phyloP scores from a whole-genome alignment of 2,888 invertebrate species.

The Operophtera brumata region DNA sequence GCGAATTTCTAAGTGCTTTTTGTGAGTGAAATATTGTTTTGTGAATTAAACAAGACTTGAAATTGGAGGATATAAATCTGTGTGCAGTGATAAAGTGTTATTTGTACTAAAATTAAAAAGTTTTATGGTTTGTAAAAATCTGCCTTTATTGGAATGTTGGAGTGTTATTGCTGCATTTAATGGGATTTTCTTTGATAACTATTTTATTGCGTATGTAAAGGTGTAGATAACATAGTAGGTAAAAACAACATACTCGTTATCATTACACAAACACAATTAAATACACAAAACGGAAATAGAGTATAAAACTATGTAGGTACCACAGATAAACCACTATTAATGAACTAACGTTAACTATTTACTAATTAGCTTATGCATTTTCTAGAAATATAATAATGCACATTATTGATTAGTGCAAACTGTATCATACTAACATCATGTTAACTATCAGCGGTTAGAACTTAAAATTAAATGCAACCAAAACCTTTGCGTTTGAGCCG shows the following conservation, averaged over 20 bases:
- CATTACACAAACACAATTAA: not conserved
- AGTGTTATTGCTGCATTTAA: conserved; percentile 38
- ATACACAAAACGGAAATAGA: not conserved
- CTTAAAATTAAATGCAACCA: too few species aligned
- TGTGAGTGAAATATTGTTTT: conserved; percentile 46
- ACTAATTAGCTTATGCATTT: too few species aligned
- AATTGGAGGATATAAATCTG: conserved; percentile 18
- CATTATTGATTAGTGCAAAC: too few species aligned
- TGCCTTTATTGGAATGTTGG: conserved; percentile 46
- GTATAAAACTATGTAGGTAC: not conserved
- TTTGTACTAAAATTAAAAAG: conserved; percentile 30
- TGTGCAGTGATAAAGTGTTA: conserved; percentile 32
- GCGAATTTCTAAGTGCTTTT: conserved; percentile 46
- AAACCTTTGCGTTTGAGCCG: too few species aligned
- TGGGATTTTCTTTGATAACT: conserved; percentile 45
- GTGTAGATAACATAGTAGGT: not conserved
- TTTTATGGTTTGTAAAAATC: conserved; percentile 40
- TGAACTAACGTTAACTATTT: not conserved
- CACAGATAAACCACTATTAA: conserved; percentile 3
- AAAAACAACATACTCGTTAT: not conserved
- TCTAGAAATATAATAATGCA: too few species aligned
- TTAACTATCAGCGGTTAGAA: too few species aligned
- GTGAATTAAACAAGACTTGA: conserved; percentile 32
- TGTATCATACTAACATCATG: too few species aligned
- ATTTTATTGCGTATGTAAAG: conserved; percentile 4